These are phyloP conservation scores for Lycorma delicatula DNA, from an alignment of 1,140 invertebrate species.

Conservation along the genomic window DNA sequence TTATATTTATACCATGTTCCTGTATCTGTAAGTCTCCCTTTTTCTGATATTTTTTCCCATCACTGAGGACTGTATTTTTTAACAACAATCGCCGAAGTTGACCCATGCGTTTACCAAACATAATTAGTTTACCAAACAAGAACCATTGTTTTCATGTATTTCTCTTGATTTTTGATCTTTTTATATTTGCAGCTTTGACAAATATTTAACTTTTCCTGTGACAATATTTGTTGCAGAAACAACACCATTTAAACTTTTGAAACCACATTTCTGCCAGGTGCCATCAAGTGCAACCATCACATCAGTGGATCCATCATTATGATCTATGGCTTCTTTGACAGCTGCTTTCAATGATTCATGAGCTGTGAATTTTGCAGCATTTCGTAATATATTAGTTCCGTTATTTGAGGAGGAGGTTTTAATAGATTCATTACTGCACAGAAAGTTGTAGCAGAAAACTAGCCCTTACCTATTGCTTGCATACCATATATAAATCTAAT, in stretches of 20 bases:
- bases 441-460: constrained; percentile 15
- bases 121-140: constrained; percentile 21
- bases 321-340: constrained; percentile 13
- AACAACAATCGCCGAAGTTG: constrained; percentile 1
- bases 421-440: constrained; percentile 19
- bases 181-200: constrained; percentile 6
- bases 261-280: constrained; percentile 19
- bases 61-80: not conserved
- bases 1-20: constrained; percentile 20
- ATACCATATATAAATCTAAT: constrained; percentile 22
- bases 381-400: not conserved
- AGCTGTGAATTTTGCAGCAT: not conserved
- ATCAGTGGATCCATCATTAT: constrained; percentile 13
- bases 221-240: constrained; percentile 13
- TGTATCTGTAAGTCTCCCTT: not conserved
- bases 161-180: not conserved
- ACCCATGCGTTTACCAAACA: constrained; percentile 7
- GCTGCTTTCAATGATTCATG: constrained; percentile 9
- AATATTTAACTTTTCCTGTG: constrained; percentile 17
- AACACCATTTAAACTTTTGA: constrained; percentile 18
- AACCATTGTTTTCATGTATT: not conserved
- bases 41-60: constrained; percentile 2
- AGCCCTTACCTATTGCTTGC: constrained; percentile 21
- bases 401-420: not conserved
- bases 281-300: constrained; percentile 20